A percentile compares a stretch with the other conserved stretches of the same genome.
These are phyloP conservation scores for Festucalex cinctus DNA, from an alignment of 2,113 vertebrate species.

Conservation along the genomic window DNA sequence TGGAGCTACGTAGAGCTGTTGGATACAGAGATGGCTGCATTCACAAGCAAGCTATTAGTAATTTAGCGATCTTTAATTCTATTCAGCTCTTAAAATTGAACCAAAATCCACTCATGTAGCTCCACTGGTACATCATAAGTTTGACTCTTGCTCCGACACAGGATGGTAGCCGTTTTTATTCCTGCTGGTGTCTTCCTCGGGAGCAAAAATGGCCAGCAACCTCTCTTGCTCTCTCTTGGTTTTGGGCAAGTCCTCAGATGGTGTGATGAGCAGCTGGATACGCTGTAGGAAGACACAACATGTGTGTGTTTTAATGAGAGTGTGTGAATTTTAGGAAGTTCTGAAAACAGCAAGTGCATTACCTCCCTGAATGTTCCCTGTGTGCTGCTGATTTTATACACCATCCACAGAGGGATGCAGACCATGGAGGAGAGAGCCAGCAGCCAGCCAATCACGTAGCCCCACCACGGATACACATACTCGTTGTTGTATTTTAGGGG, in stretches of 20 bases:
- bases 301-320: not conserved
- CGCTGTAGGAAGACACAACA: constrained; percentile 48
- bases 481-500: constrained; percentile 87
- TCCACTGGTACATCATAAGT: constrained; percentile 42
- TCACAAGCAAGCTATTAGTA: not conserved
- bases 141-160: constrained; percentile 59
- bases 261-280: constrained; percentile 60
- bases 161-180: constrained; percentile 55
- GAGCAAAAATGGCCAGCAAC: constrained; percentile 64
- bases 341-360: not conserved
- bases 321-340: not conserved
- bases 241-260: constrained; percentile 69
- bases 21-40: not conserved
- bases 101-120: constrained; percentile 3
- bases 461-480: constrained; percentile 87
- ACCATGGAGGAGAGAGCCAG: constrained; percentile 86
- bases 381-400: constrained; percentile 77
- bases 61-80: constrained; percentile 1
- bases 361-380: constrained; percentile 84
- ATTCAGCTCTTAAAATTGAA: constrained; percentile 11
- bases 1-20: not conserved
- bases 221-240: constrained; percentile 71
- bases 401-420: constrained; percentile 80
- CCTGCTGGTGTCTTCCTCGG: constrained; percentile 26
- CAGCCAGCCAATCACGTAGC: constrained; percentile 83